A percentile compares a stretch with the other conserved stretches of the same genome.
phyloP scores from a whole-genome alignment of 2,797 vertebrate species.

The Steatocranus sp. region DNA sequence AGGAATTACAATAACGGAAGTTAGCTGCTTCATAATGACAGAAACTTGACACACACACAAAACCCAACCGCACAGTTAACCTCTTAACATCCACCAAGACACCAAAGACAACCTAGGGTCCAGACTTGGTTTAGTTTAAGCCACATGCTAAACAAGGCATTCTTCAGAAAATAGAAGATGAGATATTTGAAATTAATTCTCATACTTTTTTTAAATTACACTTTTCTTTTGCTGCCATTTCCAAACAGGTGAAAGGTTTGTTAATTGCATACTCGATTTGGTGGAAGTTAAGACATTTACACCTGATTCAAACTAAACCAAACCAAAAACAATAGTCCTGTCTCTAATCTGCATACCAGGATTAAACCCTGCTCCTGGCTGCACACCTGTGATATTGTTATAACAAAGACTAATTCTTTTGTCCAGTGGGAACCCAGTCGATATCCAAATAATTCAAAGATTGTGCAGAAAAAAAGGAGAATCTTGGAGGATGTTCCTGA shows the following conservation, averaged over 20 bases:
- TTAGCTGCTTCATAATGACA: neutral
- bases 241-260: neutral
- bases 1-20: neutral
- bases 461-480: neutral
- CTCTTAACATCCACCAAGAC: neutral
- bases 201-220: neutral
- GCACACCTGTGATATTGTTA: neutral
- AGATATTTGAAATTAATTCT: neutral
- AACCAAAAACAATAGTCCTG: neutral
- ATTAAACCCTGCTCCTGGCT: neutral
- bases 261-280: neutral
- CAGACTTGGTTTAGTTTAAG: neutral
- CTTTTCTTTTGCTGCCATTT: neutral
- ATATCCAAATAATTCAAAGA: neutral
- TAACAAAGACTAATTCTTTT: neutral
- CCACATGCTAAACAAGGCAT: neutral
- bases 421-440: neutral
- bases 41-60: neutral
- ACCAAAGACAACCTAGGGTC: fast-evolving
- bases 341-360: neutral
- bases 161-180: neutral
- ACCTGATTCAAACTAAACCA: neutral
- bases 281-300: neutral
- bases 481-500: neutral
- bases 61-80: neutral